A percentile compares a stretch with the other conserved stretches of the same genome.
Conservation (phyloP, 2,797 vertebrate species). For the Muscicapa comitata region DNA sequence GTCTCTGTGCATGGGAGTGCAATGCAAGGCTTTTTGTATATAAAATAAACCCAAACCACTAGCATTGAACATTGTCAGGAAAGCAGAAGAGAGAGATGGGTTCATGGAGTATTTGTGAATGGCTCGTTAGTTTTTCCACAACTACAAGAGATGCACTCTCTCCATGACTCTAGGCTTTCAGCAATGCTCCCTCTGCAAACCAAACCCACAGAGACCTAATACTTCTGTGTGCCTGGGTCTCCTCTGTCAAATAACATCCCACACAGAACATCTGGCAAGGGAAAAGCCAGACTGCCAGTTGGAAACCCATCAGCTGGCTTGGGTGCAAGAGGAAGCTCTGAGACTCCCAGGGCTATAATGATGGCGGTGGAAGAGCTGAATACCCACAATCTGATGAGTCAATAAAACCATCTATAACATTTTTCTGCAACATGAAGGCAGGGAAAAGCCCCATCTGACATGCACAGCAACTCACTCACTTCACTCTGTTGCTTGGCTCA, state of each 20-base stretch:
- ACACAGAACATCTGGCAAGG: not conserved
- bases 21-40: not conserved
- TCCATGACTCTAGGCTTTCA: not conserved
- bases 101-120: not conserved
- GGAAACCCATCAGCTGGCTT: constrained; percentile 1
- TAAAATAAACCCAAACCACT: not conserved
- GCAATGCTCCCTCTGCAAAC: not conserved
- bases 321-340: not conserved
- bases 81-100: not conserved
- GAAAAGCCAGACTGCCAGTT: not conserved
- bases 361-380: not conserved
- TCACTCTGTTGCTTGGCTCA: not conserved
- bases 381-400: not conserved
- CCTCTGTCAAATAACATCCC: not conserved
- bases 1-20: not conserved
- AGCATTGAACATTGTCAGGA: not conserved
- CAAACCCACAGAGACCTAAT: not conserved
- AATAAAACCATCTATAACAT: not conserved
- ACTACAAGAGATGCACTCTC: not conserved
- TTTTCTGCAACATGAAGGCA: not conserved
- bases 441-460: not conserved
- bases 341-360: not conserved
- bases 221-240: not conserved
- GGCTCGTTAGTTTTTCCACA: not conserved
- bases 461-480: not conserved